These are phyloP conservation scores for Ischnus inquisitorius DNA, from an alignment of 2,888 invertebrate genomes.

Conservation along the genomic window DNA sequence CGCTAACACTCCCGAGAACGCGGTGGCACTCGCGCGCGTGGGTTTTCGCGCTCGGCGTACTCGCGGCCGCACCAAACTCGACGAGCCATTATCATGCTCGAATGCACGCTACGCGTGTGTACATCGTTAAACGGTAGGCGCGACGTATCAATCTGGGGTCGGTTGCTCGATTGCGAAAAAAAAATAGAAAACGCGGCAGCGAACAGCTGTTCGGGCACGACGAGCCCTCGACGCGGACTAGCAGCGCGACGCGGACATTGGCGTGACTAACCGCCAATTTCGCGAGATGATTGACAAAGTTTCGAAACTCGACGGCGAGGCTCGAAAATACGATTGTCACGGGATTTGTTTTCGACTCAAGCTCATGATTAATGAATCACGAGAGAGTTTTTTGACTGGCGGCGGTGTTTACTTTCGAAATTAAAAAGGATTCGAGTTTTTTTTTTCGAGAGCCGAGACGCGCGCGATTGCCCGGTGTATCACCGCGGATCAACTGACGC, in stretches of 20 bases:
- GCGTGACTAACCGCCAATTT: slow-evolving; percentile 42
- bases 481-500: too few relatives aligned
- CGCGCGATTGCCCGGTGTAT: too few relatives aligned
- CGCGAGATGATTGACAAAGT: slow-evolving; percentile 30
- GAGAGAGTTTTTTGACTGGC: background rate
- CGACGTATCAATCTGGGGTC: slow-evolving; percentile 78
- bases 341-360: background rate
- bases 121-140: slow-evolving; percentile 72
- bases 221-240: background rate
- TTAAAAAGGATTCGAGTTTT: too few relatives aligned
- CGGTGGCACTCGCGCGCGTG: background rate
- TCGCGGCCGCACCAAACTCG: slow-evolving; percentile 12
- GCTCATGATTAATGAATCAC: background rate
- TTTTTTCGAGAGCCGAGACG: too few relatives aligned
- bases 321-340: background rate
- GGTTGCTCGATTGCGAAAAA: slow-evolving; percentile 30
- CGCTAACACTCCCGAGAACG: slow-evolving; percentile 28
- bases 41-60: background rate
- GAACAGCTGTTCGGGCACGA: background rate
- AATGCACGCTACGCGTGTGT: background rate
- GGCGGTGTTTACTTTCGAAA: too few relatives aligned
- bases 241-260: background rate
- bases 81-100: slow-evolving; percentile 21
- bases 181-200: slow-evolving; percentile 23
- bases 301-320: slow-evolving; percentile 21